These are phyloP conservation scores for Drosophila testacea DNA, from an alignment of 2,888 invertebrate genomes.

Conservation along the genomic window DNA sequence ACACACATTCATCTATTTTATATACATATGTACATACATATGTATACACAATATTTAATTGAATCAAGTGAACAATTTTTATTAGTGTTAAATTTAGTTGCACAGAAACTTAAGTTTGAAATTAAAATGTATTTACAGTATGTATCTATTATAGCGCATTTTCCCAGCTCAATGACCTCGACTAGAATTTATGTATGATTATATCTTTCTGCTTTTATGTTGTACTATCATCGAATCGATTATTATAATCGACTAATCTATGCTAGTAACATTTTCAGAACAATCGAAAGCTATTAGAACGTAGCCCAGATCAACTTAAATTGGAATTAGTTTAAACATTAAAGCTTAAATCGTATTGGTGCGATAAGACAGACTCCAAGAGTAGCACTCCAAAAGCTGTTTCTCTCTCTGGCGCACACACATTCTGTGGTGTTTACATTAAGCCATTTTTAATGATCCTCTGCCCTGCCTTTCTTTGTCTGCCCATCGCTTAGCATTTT, in stretches of 20 bases:
- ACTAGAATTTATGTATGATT: background rate
- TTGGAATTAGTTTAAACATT: constrained; percentile 18
- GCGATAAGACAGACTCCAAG: constrained; percentile 24
- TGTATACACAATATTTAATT: constrained; percentile 53
- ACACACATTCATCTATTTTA: background rate
- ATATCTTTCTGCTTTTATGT: background rate
- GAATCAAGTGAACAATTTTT: constrained; percentile 61
- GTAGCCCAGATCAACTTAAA: constrained; percentile 27
- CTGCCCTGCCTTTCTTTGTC: constrained; percentile 46
- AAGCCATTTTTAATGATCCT: constrained; percentile 55
- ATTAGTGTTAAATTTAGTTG: constrained; percentile 35
- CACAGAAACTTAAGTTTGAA: constrained; percentile 21
- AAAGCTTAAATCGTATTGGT: constrained; percentile 29
- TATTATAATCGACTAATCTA: constrained; percentile 45
- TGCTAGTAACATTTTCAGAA: constrained; percentile 3
- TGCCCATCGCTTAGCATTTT: constrained; percentile 49
- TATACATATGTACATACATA: constrained; percentile 5
- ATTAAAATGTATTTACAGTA: constrained; percentile 15
- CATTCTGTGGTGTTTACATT: background rate
- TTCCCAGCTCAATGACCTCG: constrained; percentile 53
- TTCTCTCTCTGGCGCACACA: background rate
- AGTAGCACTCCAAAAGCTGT: constrained; percentile 30
- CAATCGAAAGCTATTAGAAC: constrained; percentile 8
- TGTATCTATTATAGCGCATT: constrained; percentile 5
- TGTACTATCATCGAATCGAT: constrained; percentile 18